Base-by-base conservation (phyloP, 2,797 vertebrate species). In the Gadopsis marmoratus region DNA sequence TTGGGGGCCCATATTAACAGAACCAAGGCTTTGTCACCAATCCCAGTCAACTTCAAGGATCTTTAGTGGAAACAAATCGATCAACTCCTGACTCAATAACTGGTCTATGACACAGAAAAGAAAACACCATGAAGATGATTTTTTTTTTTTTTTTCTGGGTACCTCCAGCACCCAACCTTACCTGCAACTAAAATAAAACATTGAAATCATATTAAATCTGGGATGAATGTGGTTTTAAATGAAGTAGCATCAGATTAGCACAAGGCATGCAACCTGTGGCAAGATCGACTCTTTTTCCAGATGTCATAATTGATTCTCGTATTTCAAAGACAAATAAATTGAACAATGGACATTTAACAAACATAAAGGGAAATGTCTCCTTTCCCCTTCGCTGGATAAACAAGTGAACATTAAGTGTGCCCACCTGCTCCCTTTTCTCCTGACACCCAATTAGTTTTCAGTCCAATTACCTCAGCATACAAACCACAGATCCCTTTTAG, bases 21-120 rank as follows among this genome's bases (percentile, higher is more conserved):
- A 92, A 91, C 89, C 90, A 62, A 87, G 92, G 92, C 92, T 93
- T 93, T 93, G 89, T 89, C 91, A 86, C 92, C 91, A 94, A 94
- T 94, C 86, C 84, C 90, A 90, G 81, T 88, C 89, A 91, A 92
- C 88, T 88, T 91, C 72, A 69, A 80, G 83, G 92, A 92, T 93
- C 87, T 94, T 94, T 91, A 90, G 79, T 84, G 86, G 90, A 93
- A 93, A 91, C 89, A 83, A 91, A 95, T 95, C 91, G 82, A 94
- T 95, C 89, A 90, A 68, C 86, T 91, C 68, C 89, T 84, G 87
- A 89, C 89, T 94, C 78, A 82, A 87, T 88, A 89, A 88, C 90
- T 76, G 88, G 71, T 79, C 63, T 64, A 63, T 33, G 26, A 68
- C 71, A 65, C 12, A 59, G 60, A 84, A 62, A 78, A 78, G 23